Conservation (phyloP, 2,888 invertebrate species). For the Torymus auratus region DNA sequence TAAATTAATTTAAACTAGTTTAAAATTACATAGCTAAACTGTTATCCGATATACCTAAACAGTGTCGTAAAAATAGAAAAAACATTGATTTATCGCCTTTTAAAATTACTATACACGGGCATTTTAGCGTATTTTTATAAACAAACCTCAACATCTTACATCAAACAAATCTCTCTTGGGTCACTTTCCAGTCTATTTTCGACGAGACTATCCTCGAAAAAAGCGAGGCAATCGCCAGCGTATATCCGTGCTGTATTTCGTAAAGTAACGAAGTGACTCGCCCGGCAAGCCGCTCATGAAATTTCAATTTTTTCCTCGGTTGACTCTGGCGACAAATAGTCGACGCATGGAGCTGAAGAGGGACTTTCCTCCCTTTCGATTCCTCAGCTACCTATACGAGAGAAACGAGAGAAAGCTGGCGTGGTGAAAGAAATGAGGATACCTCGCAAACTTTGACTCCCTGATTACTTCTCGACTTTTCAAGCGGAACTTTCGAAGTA, state of each 20-base stretch:
- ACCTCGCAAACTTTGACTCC: conserved; percentile 11
- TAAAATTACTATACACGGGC: not conserved
- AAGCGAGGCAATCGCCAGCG: no score
- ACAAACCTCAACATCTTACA: no score
- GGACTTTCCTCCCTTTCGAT: not conserved
- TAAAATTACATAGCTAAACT: no score
- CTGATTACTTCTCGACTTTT: conserved; percentile 32
- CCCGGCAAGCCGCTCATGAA: conserved; percentile 16
- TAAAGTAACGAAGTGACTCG: not conserved
- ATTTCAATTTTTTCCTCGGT: conserved; percentile 36
- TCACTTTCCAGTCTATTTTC: no score
- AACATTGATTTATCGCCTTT: conserved; percentile 18
- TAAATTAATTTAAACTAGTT: no score
- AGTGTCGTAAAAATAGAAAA: not conserved
- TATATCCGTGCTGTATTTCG: not conserved
- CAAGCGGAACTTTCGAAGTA: not conserved
- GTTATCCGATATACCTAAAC: no score
- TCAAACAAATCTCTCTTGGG: no score
- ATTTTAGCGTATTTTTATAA: not conserved
- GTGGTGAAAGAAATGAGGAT: conserved; percentile 7
- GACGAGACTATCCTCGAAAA: no score
- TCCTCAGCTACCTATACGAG: not conserved
- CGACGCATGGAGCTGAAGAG: not conserved
- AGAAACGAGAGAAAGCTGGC: no score
- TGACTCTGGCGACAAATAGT: conserved; percentile 15